Conservation (phyloP, 1,140 invertebrate species). For the Bombus pyrosoma region DNA sequence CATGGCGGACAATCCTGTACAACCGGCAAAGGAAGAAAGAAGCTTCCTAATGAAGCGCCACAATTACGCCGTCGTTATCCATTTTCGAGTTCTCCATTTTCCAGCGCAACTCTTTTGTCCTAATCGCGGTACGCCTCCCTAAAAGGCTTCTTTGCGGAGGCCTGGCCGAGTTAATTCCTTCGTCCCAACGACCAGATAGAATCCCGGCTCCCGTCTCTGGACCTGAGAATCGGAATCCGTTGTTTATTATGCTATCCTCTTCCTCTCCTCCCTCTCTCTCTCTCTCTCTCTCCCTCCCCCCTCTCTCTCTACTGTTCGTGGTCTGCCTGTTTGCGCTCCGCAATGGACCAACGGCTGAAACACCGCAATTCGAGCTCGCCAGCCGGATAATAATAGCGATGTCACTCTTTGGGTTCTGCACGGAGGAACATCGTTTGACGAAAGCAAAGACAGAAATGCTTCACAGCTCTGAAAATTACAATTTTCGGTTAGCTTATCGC, state of each 20-base stretch:
- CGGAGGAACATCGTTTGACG: background rate
- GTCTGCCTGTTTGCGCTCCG: no score
- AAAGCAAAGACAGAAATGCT: background rate
- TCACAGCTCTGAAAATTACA: background rate
- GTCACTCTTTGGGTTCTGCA: background rate
- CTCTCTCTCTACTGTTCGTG: no score
- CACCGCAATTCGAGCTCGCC: background rate
- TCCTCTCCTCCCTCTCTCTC: background rate
- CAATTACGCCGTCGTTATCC: constrained; percentile 28
- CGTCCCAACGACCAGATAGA: background rate
- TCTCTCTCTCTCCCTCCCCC: background rate
- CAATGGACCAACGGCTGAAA: background rate
- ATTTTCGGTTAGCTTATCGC: background rate
- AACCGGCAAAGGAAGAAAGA: background rate
- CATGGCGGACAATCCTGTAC: background rate
- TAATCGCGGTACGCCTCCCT: constrained; percentile 12
- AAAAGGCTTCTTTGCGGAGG: background rate
- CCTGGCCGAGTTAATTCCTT: constrained; percentile 11
- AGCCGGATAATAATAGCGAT: constrained; percentile 10
- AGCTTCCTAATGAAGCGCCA: background rate
- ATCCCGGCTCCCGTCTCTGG: background rate
- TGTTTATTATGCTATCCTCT: constrained; percentile 35
- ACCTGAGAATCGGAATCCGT: constrained; percentile 13
- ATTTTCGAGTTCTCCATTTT: constrained; percentile 12
- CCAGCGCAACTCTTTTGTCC: constrained; percentile 24